Conservation (phyloP, 37 sponge, comb jelly and placozoan genomes). For the Spongia lamella region DNA sequence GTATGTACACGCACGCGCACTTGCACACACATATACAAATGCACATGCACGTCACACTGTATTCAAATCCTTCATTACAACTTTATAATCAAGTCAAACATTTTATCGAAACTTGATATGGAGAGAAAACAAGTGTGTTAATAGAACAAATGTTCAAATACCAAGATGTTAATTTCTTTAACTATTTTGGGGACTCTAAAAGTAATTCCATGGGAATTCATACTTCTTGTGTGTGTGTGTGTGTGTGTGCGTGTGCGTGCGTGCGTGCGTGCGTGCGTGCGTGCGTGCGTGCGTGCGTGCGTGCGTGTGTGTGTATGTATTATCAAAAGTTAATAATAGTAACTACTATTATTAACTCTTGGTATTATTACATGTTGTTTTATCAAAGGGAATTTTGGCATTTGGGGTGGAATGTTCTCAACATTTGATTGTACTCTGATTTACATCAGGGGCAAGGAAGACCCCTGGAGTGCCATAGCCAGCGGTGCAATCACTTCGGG, state of each 20-base stretch:
- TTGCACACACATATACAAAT: background rate
- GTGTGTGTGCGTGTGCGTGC: conserved; percentile 1
- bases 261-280: background rate
- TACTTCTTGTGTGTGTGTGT: background rate
- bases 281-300: too few species aligned
- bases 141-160: background rate
- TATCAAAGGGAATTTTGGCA: conserved; percentile 77
- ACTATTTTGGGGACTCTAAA: background rate
- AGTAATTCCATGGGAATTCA: too few species aligned
- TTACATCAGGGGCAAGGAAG: conserved; percentile 84
- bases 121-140: too few species aligned
- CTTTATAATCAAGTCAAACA: too few species aligned
- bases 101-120: too few species aligned
- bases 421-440: conserved; percentile 90
- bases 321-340: too few species aligned
- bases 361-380: background rate
- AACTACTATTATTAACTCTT: background rate
- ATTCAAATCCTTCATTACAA: too few species aligned
- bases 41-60: too few species aligned
- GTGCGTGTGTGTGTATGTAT: too few species aligned
- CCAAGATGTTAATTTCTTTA: background rate
- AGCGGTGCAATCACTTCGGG: conserved; percentile 92
- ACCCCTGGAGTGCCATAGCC: conserved; percentile 92
- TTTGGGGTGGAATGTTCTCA: conserved; percentile 84
- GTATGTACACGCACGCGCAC: background rate